These are phyloP conservation scores for Priocnemis perturbator DNA, from an alignment of 2,888 invertebrate species.

Conservation along the genomic window DNA sequence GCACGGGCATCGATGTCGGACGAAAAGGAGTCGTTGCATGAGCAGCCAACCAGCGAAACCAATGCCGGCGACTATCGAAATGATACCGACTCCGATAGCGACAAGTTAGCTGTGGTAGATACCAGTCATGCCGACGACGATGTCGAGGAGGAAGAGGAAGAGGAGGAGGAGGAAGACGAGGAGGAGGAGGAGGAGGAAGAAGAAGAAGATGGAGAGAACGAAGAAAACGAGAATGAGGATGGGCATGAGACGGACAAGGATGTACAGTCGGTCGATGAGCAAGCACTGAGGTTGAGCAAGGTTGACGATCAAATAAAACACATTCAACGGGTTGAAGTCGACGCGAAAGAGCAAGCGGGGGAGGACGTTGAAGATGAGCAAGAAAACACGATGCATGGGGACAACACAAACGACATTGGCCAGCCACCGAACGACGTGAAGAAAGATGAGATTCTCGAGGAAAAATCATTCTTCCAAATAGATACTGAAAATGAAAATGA, in stretches of 20 bases:
- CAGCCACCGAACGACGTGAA: too few species aligned
- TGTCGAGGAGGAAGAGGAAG: conserved; percentile 25
- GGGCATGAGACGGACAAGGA: conserved; percentile 7
- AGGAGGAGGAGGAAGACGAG: conserved; percentile 22
- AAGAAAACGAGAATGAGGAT: conserved; percentile 38
- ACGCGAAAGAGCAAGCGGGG: too few species aligned
- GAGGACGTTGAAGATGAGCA: too few species aligned
- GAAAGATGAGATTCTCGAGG: too few species aligned
- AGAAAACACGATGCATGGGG: too few species aligned
- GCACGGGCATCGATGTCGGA: conserved; percentile 56
- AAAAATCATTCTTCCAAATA: too few species aligned
- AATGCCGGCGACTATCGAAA: conserved; percentile 53
- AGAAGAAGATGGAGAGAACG: conserved; percentile 2
- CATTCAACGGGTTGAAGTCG: too few species aligned
- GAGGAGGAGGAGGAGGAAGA: conserved; percentile 17
- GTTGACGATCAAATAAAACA: too few species aligned
- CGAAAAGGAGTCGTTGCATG: conserved; percentile 45
- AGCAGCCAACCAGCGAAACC: not conserved
- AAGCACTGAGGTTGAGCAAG: too few species aligned
- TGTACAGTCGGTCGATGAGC: not conserved
- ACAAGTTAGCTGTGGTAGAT: conserved; percentile 63
- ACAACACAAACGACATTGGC: too few species aligned
- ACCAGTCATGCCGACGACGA: conserved; percentile 52
- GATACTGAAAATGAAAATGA: too few species aligned
- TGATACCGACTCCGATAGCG: conserved; percentile 67